Evolutionary conservation across 2,113 vertebrate genomes (phyloP).

Genomic region (Vireo altiloquus): DNA sequence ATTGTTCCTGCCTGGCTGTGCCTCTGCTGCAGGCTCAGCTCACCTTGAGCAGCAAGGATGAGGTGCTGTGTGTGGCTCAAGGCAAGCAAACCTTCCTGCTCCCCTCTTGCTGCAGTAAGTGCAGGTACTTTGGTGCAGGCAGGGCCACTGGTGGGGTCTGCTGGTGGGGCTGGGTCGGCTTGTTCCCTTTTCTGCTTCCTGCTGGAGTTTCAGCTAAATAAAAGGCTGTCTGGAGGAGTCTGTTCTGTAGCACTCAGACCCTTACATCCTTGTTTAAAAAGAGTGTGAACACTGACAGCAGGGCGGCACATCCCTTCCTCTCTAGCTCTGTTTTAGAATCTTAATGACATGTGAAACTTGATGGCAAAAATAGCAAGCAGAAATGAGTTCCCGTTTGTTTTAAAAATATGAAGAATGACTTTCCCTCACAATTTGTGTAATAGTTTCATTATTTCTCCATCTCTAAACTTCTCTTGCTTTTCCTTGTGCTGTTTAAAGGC

Average conservation of each 20-base stretch:
- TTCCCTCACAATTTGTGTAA: background rate
- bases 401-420: background rate
- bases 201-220: background rate
- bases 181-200: background rate
- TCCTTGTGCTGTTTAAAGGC: fast-evolving
- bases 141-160: fast-evolving
- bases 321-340: background rate
- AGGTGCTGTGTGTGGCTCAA: background rate
- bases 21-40: fast-evolving
- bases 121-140: background rate
- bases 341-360: background rate
- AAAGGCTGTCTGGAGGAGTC: background rate
- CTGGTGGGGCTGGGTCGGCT: background rate
- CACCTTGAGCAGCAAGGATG: background rate
- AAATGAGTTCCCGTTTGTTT: background rate
- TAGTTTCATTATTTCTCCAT: background rate
- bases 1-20: background rate
- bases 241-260: background rate
- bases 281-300: background rate
- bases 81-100: background rate
- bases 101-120: background rate
- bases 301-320: background rate
- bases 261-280: background rate
- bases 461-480: background rate
- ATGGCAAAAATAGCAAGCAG: background rate